Base-by-base conservation (phyloP, 2,113 vertebrate genomes). In the Otis tarda region DNA sequence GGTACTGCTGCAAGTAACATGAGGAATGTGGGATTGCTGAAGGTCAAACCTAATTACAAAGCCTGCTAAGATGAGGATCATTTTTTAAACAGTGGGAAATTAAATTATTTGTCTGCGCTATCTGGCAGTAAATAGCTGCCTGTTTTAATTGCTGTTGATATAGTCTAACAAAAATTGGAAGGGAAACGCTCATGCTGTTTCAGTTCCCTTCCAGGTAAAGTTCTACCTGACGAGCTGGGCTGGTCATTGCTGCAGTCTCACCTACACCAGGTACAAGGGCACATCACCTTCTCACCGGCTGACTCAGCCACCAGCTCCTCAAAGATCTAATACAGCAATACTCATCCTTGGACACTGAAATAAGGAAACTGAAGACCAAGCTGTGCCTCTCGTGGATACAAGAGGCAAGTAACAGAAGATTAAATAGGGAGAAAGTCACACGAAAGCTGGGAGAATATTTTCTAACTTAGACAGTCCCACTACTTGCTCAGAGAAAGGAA, bases 1-100 rank as follows among this genome's bases (percentile, higher is more conserved):
- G 41, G 79, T 57, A 37, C 14, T 12, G 16, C 61, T 87, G 57
- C 83, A 65, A 79, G 61, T 5, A 87, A 71, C 88, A 67, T 16
- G 31, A 94, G 37, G 41, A 82, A 79, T 12, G 41, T 33, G 41
- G 41, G 77, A 73, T 52, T 77, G 45, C 69, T 96, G 80, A 94
- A 97, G 96, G 96, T 94, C 94, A 97, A 92, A 81, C 63, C 74
- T 89, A 89, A 93, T 94, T 94, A 90, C 63, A 95, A 94, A 92
- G 41, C 47, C 61, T 83, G 52, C 85, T 92, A 88, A 88, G 67
- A 79, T 10, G 47, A 83, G 49, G 76, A 92, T 67, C 23, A 59
- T 81, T 92, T 86, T 81, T 88, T 92, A 88, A 92, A 47, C 59
- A n/a, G 80, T 49, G 30, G 49, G 30, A 94, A 93, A 97, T 90